Evolutionary conservation across 2,888 invertebrate species (phyloP).

Genomic region (Oeneis ivallda): DNA sequence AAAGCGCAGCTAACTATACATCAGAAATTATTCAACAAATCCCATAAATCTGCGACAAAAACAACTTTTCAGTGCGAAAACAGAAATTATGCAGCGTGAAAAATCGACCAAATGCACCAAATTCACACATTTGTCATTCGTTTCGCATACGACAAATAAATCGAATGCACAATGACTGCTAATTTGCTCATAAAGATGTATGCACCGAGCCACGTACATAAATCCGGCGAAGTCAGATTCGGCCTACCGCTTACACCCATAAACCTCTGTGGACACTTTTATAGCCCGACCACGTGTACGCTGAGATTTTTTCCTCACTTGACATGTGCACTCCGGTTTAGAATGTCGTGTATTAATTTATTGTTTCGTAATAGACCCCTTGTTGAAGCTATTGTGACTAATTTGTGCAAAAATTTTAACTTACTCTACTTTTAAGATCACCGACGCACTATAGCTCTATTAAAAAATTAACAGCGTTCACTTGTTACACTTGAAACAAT

Average conservation of each 20-base stretch:
- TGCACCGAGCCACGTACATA: slow-evolving; percentile 72
- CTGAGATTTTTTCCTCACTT: slow-evolving; percentile 73
- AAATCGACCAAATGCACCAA: slow-evolving; percentile 44
- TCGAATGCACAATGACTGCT: slow-evolving; percentile 78
- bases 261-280: slow-evolving; percentile 79
- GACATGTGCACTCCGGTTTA: slow-evolving; percentile 69
- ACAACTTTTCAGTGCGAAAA: slow-evolving; percentile 21
- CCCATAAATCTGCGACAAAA: slow-evolving; percentile 25
- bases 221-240: slow-evolving; percentile 74
- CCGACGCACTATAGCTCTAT: neutral
- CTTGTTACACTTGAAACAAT: neutral
- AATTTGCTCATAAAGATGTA: slow-evolving; percentile 80
- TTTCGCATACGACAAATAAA: slow-evolving; percentile 67
- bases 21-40: slow-evolving; percentile 19
- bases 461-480: neutral
- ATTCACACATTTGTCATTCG: slow-evolving; percentile 74
- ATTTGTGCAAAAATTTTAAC: slow-evolving; percentile 19
- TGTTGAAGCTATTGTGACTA: slow-evolving; percentile 29
- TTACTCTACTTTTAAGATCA: neutral
- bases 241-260: slow-evolving; percentile 80
- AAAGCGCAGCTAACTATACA: neutral
- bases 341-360: slow-evolving; percentile 71
- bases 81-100: slow-evolving; percentile 42
- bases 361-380: slow-evolving; percentile 70
- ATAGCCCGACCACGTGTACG: slow-evolving; percentile 79